phyloP scores from a whole-genome alignment of 2,113 vertebrate genomes.

The Muntiacus reevesi region DNA sequence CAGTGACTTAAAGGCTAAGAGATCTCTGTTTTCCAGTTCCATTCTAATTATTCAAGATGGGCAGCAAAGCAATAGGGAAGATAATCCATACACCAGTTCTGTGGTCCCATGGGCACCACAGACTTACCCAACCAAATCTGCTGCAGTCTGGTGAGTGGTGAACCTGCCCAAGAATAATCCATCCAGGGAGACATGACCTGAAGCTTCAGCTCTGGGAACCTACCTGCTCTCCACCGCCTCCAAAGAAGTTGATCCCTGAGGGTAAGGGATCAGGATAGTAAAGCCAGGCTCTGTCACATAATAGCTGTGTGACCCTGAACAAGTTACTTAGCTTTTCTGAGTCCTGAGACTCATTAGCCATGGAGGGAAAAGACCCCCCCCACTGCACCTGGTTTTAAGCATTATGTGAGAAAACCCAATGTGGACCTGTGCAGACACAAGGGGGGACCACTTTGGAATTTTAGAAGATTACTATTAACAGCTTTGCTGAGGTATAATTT shows the following conservation, averaged over 20 bases:
- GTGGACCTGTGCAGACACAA: no score
- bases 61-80: fast-evolving
- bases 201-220: background rate
- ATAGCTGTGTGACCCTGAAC: background rate
- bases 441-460: background rate
- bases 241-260: background rate
- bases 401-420: fast-evolving
- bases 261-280: background rate
- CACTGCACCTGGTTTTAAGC: background rate
- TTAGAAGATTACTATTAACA: background rate
- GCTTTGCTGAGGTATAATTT: background rate
- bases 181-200: background rate
- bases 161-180: background rate
- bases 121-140: background rate
- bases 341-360: background rate
- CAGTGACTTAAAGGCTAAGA: background rate
- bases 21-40: background rate
- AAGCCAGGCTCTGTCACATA: background rate
- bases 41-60: background rate
- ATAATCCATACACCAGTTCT: fast-evolving
- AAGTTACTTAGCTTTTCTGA: background rate
- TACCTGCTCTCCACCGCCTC: background rate
- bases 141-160: background rate
- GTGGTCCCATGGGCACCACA: background rate
- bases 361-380: fast-evolving